Base-by-base conservation (phyloP, 2,888 invertebrate genomes). In the Camponotus fellah region DNA sequence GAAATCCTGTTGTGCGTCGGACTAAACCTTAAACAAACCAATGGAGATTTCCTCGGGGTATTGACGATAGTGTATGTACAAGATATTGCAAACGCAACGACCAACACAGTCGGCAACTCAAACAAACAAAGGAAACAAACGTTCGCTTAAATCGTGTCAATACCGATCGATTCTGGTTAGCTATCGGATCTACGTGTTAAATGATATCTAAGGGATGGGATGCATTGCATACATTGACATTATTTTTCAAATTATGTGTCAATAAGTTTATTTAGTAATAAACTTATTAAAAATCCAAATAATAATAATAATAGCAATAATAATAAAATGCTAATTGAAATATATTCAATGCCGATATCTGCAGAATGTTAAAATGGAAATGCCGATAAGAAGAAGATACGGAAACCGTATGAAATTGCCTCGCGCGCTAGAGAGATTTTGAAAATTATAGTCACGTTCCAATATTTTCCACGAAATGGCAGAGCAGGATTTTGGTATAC, bases 41-140 rank as follows among this genome's bases (percentile, higher is more conserved):
- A 72, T 80, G 72, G 79, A 80, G 49, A 80, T 80, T 80, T 72
- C 72, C 79, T 80, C 72, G 72, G 72, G 79, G 72, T 72, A 80
- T 80, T 80, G 79, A 80, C 79, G 60, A 72, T 60, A 62, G 60
- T 71, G 79, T 80, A n/a, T 80, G 79, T 80, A 80, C 79, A 80
- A 80, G 79, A 80, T 80, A 80, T 80, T 80, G 72, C 79, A 80
- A 83, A 60, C 71, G 43, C 53, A 77, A 56, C 53, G 75, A 80
- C 80, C 77, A 82, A 84, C 86, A 79, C 66, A 81, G 53, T 82
- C 46, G 82, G 84, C 79, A 82, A 84, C 79, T 81, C 58, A 60
- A 82, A 72, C 87, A 89, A 89, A 86, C 89, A 90, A 87, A 85
- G 71, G 53, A 84, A 74, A 85, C 85, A 87, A 86, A 88, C 86